Evolutionary conservation across 2,797 vertebrate genomes (phyloP).

Genomic region (Oryzias sinensis): DNA sequence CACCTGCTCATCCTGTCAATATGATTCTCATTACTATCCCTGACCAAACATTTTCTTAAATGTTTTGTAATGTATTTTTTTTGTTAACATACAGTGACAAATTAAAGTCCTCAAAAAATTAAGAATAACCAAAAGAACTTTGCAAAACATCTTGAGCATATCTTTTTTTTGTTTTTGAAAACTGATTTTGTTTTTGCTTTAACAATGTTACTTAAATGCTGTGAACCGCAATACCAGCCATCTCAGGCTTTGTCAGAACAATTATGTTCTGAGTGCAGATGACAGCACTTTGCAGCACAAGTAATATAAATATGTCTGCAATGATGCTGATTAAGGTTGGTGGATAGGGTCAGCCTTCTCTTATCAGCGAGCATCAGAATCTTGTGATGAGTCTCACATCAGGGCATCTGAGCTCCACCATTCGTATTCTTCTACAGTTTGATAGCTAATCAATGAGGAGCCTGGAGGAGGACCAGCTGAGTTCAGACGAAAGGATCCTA

Average conservation of each 20-base stretch:
- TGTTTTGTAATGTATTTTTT: conserved; percentile 37
- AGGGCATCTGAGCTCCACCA: conserved; percentile 59
- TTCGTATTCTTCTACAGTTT: conserved; percentile 73
- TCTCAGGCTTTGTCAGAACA: conserved; percentile 62
- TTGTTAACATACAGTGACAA: conserved; percentile 26
- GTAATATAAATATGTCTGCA: conserved; percentile 67
- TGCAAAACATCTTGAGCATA: conserved; percentile 13
- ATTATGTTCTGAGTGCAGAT: conserved; percentile 52
- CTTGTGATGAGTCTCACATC: conserved; percentile 69
- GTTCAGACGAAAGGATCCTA: conserved; percentile 81
- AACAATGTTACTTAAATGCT: conserved; percentile 17
- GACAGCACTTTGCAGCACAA: conserved; percentile 52
- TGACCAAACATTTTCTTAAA: conserved; percentile 44
- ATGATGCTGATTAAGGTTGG: conserved; percentile 75
- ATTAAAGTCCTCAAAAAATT: conserved; percentile 11
- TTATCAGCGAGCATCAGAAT: conserved; percentile 58
- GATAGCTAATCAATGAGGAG: conserved; percentile 82
- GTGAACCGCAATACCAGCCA: conserved; percentile 16
- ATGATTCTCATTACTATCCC: conserved; percentile 66
- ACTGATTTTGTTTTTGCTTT: conserved; percentile 5
- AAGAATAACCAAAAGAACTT: conserved; percentile 11
- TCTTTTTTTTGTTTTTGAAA: conserved; percentile 11
- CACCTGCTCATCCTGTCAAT: conserved; percentile 74
- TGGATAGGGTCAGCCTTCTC: conserved; percentile 65
- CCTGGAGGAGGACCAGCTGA: conserved; percentile 78